Percentiles rank a stretch among this genome's conserved stretches.
These are phyloP conservation scores for Tyto alba DNA, from an alignment of 2,113 vertebrate species.

Conservation along the genomic window DNA sequence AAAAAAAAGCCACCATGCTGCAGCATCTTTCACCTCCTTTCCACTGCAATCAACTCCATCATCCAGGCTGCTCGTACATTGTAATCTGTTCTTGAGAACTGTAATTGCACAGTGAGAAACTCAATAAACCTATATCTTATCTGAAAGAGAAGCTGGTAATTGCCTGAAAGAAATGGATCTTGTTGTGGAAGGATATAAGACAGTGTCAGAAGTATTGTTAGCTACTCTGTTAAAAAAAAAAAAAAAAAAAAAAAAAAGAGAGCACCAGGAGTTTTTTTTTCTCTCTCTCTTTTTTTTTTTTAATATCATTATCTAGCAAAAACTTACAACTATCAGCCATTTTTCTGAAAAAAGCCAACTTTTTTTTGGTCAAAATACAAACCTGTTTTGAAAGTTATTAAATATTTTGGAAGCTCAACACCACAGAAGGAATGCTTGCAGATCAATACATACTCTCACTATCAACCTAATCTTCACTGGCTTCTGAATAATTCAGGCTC, in stretches of 20 bases:
- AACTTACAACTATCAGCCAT: fast-evolving
- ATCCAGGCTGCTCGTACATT: background rate
- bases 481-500: slow-evolving; percentile 70
- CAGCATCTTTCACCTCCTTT: background rate
- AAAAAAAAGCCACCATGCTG: fast-evolving
- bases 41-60: background rate
- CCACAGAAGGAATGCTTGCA: background rate
- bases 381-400: background rate
- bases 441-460: slow-evolving; percentile 49
- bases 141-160: slow-evolving; percentile 15
- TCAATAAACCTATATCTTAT: slow-evolving; percentile 37
- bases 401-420: background rate
- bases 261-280: background rate
- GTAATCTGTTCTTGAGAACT: background rate
- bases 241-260: background rate
- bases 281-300: background rate
- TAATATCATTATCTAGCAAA: background rate
- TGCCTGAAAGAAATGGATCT: slow-evolving; percentile 31
- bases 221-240: background rate
- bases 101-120: slow-evolving; percentile 27
- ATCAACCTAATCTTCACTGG: slow-evolving; percentile 39
- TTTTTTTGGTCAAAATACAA: background rate
- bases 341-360: background rate
- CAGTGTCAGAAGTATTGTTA: background rate
- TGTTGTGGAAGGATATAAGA: background rate